phyloP scores from a whole-genome alignment of 2,113 vertebrate species.

The Paedocypris sp. region DNA sequence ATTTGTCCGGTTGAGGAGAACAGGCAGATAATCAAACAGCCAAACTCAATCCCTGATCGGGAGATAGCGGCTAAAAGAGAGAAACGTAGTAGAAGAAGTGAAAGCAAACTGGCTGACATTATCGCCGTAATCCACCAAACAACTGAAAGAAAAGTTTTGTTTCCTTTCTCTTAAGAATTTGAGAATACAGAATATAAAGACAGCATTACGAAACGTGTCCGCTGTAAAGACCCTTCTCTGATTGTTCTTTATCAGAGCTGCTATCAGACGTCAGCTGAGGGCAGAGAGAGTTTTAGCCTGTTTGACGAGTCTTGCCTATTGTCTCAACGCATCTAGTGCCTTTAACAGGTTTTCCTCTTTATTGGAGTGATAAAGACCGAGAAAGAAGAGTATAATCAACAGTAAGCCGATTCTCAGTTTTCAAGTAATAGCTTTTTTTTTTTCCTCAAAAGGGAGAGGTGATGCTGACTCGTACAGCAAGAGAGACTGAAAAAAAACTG shows the following conservation, averaged over 20 bases:
- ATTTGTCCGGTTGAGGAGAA: conserved; percentile 76
- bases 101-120: conserved; percentile 13
- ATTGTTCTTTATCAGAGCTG: conserved; percentile 18
- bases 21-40: conserved; percentile 64
- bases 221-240: neutral
- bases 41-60: conserved; percentile 54
- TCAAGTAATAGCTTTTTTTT: conserved; percentile 75
- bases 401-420: conserved; percentile 72
- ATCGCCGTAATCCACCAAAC: conserved; percentile 10
- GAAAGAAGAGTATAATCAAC: conserved; percentile 51
- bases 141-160: neutral
- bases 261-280: conserved; percentile 23
- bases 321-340: conserved; percentile 53
- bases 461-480: conserved; percentile 13
- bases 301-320: conserved; percentile 46
- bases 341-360: conserved; percentile 62
- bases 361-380: neutral
- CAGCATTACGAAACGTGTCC: conserved; percentile 3
- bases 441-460: too few species aligned
- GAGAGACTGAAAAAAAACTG: conserved; percentile 23
- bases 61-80: conserved; percentile 47
- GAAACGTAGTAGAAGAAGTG: conserved; percentile 18
- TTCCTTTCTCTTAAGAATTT: conserved; percentile 5
- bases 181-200: conserved; percentile 3
- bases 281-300: conserved; percentile 32